Base-by-base conservation (phyloP, 1,140 invertebrate genomes). In the Sweltsa coloradensis region DNA sequence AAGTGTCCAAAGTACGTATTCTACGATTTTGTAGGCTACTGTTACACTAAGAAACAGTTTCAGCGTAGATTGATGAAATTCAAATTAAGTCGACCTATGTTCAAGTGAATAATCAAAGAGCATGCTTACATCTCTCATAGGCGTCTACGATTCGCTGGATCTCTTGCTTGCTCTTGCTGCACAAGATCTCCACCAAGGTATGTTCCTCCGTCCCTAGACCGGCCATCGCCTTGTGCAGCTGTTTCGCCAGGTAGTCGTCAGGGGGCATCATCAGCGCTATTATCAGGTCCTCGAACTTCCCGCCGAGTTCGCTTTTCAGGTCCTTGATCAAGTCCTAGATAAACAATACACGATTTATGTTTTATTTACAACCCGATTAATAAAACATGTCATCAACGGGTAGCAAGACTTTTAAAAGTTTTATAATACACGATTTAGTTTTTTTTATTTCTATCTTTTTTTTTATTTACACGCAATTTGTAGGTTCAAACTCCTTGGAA, bases 211-310 rank as follows among this genome's bases (percentile, higher is more conserved):
- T 66, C 25, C 64, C 64, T 36, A 59, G 36, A 6, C 64, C 68
- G 23, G 54, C 50, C 37, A 77, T 70, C 19, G 75, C 72, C 22
- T 70, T 62, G 46, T 72, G 60, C 18, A 78, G 43, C 46, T 66
- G 60, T 34, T 64, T 51, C 14, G 70, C 74, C 49, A 75, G 64
- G 53, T 68, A 77, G 4, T 71, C 61, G 41, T 59, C 57, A 7
- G 68, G 64, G 2, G 67, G 63, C 2, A 22, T 67, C 70, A 78
- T 70, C 47, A 78, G 51, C 3, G 69, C 71, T 11, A 74, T 24
- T n/a, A 78, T 64, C 18, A 69, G 60, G 45, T 72, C 61, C 53
- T 76, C 71, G 55, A 73, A 72, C 47, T 73, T 68, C 25, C 75
- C 75, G 49, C 60, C 57, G n/a, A 76, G 53, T 52, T 78, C 75